These are phyloP conservation scores for Pseudolycoriella hygida DNA, from an alignment of 2,888 invertebrate genomes.

Conservation along the genomic window DNA sequence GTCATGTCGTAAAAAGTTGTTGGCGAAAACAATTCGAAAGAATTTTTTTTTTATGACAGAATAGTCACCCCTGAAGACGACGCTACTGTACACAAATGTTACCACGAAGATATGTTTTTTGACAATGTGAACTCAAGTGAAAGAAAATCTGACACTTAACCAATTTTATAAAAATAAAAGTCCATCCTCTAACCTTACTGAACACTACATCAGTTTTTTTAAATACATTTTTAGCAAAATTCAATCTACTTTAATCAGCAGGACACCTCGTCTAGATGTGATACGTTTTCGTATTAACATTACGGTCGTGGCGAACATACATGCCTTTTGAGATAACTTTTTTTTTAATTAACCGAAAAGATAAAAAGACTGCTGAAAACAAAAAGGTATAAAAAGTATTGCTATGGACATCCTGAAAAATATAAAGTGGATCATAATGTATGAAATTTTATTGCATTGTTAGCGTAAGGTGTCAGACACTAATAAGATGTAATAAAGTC, in stretches of 20 bases:
- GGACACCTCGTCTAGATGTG: background rate
- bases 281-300: no score
- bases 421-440: slow-evolving; percentile 1
- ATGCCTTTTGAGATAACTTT: background rate
- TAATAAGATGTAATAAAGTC: background rate
- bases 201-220: no score
- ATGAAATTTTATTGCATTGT: slow-evolving; percentile 2
- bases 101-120: no score
- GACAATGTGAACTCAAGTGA: no score
- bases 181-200: no score
- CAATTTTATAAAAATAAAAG: no score
- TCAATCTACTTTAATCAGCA: slow-evolving; percentile 1
- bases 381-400: background rate
- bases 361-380: background rate
- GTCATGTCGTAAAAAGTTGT: no score
- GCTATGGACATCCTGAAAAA: background rate
- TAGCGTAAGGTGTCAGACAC: slow-evolving; percentile 1
- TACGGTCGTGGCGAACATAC: background rate
- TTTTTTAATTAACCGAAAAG: background rate
- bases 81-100: no score
- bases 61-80: no score
- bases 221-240: background rate
- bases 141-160: no score
- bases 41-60: no score
- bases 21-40: no score